Base-by-base conservation (phyloP, 2,797 vertebrate genomes). In the Gymnodraco acuticeps region DNA sequence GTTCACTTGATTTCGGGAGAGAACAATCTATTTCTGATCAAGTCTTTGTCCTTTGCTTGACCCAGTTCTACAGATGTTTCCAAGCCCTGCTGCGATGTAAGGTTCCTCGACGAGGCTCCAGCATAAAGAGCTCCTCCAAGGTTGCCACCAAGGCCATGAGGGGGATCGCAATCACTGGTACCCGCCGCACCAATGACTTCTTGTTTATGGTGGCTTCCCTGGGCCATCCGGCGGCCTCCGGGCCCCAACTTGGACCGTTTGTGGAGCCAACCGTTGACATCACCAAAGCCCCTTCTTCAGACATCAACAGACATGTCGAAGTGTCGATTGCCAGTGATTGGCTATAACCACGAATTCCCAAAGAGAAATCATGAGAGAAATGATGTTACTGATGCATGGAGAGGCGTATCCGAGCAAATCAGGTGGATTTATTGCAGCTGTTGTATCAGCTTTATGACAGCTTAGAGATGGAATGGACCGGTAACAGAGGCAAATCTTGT, bases 11-110 rank as follows among this genome's bases (percentile, higher is more conserved):
- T 10, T 48, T 8, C 17, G 2, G 42, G n/a, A 10, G 9, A 23
- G 23, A 51, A 14, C 2, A 42, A 15, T 41, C 20, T 27, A 64
- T 78, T 61, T 76, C 50, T 83, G 27, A 86, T 81, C 47, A 51
- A n/a, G 14, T 64, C 23, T 59, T 69, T 84, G 20, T 83, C 16
- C 51, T 76, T 9, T 83, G 65, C 45, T 75, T 83, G 68, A 52
- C 74, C 67, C 81, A 96, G 96, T 96, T 96, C 88, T 95, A 95
- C 92, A 96, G 95, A 84, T 95, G 95, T 81, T 96, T 96, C 87
- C 88, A 86, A 62, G 92, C 93, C 17, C 80, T 95, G 74, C 67
- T 95, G 20, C 80, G 33, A 9, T 96, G 95, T 50, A 66, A 89
- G 43, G 2, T 74, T 12, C 88, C 83, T 3, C 91, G 83, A 45